These are phyloP conservation scores for Didymodactylos carnosus DNA, from an alignment of 2,888 invertebrate species.

Conservation along the genomic window DNA sequence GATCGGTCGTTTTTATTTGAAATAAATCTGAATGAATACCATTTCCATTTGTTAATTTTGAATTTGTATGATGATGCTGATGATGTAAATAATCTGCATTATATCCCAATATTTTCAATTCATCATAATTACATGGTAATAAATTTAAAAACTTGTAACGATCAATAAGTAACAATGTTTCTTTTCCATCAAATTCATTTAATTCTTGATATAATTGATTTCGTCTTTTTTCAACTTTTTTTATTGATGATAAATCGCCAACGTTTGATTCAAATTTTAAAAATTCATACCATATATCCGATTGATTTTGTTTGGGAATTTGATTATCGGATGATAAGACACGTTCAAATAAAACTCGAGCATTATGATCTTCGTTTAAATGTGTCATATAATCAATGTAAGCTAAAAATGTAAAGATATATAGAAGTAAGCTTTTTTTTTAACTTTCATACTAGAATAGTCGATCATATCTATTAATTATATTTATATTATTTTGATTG, in stretches of 20 bases:
- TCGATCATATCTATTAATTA: too few relatives aligned
- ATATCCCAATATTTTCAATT: constrained; percentile 50
- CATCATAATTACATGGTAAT: constrained; percentile 74
- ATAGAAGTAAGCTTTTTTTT: too few relatives aligned
- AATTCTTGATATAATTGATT: constrained; percentile 76
- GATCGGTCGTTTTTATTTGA: too few relatives aligned
- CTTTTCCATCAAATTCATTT: constrained; percentile 84
- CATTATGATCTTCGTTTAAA: constrained; percentile 56
- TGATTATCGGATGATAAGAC: constrained; percentile 42
- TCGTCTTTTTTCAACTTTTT: constrained; percentile 83
- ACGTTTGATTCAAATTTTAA: constrained; percentile 95
- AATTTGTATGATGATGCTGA: not conserved
- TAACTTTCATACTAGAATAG: too few relatives aligned
- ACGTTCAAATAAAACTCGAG: constrained; percentile 87
- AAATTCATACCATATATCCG: constrained; percentile 93
- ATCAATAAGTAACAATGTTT: constrained; percentile 86
- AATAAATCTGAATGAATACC: too few relatives aligned
- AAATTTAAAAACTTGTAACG: constrained; percentile 77
- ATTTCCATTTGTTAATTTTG: too few relatives aligned
- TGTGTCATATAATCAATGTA: not conserved
- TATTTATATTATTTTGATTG: too few relatives aligned
- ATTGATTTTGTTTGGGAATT: not conserved
- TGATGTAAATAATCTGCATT: constrained; percentile 18
- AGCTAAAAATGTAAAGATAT: too few relatives aligned
- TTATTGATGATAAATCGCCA: constrained; percentile 83